Conservation (phyloP, 2,888 invertebrate species). For the Mystacides longicornis region DNA sequence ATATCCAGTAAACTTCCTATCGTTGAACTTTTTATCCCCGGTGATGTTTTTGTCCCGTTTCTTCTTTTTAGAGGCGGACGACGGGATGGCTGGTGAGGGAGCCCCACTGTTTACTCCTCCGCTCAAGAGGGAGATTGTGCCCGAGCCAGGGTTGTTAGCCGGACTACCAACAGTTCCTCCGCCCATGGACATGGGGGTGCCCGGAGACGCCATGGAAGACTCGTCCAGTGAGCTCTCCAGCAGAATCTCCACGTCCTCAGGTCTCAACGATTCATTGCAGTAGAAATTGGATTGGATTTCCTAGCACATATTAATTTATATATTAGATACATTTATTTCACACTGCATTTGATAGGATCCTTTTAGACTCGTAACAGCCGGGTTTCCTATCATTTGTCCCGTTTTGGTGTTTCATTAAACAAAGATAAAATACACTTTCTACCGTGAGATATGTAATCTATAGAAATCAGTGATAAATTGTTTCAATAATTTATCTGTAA, state of each 20-base stretch:
- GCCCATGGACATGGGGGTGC: slow-evolving; percentile 53
- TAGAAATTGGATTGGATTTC: slow-evolving; percentile 13
- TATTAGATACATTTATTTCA: no score
- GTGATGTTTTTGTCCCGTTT: slow-evolving; percentile 34
- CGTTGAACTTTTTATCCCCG: slow-evolving; percentile 46
- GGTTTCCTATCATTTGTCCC: no score
- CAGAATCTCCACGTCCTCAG: slow-evolving; percentile 54
- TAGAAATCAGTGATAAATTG: no score
- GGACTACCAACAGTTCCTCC: slow-evolving; percentile 26
- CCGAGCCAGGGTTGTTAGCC: slow-evolving; percentile 8
- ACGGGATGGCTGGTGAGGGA: slow-evolving; percentile 34
- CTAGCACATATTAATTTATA: no score
- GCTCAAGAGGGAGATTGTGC: slow-evolving; percentile 29
- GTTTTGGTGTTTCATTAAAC: no score
- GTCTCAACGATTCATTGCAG: slow-evolving; percentile 14
- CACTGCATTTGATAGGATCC: no score
- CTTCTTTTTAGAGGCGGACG: slow-evolving; percentile 36
- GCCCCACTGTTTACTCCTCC: slow-evolving; percentile 42
- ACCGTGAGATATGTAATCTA: no score
- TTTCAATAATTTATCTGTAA: no score
- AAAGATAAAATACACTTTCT: no score
- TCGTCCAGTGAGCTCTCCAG: slow-evolving; percentile 76
- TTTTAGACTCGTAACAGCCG: no score
- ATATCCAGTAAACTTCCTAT: slow-evolving; percentile 90
- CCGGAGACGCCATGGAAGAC: slow-evolving; percentile 76